Percentiles rank a stretch among this genome's conserved stretches.
phyloP scores from a whole-genome alignment of 2,113 vertebrate genomes.

The Carettochelys insculpta region DNA sequence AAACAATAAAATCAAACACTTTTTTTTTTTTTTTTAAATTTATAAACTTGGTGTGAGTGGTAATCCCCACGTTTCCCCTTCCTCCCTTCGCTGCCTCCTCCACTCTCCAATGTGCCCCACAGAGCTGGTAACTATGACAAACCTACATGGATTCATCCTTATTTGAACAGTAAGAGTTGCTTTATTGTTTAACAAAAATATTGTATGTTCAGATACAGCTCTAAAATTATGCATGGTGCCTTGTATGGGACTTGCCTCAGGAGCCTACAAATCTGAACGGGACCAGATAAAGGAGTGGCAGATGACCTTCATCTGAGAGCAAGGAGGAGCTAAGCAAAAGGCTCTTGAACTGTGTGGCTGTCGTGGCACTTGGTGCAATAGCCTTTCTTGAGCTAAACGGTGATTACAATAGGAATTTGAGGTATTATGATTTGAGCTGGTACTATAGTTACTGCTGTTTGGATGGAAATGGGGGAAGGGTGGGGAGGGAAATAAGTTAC shows the following conservation, averaged over 20 bases:
- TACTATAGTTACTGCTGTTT: too few relatives aligned
- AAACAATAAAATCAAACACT: background rate
- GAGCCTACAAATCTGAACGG: background rate
- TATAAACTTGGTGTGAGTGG: background rate
- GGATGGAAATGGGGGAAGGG: too few relatives aligned
- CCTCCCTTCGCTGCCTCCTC: accelerated
- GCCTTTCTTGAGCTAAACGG: too few relatives aligned
- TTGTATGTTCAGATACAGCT: background rate
- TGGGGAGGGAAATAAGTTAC: too few relatives aligned
- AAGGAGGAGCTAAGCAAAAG: background rate
- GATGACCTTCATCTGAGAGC: background rate
- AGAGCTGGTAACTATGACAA: background rate
- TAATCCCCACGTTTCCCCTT: background rate
- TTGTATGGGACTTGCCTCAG: background rate
- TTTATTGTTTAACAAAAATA: background rate
- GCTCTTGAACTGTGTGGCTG: too few relatives aligned
- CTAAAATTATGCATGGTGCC: background rate
- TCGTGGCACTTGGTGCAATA: too few relatives aligned
- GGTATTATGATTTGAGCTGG: too few relatives aligned
- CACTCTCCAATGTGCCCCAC: background rate
- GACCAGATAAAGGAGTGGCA: background rate
- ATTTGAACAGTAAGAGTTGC: background rate
- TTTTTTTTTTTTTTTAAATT: background rate
- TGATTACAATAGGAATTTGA: too few relatives aligned
- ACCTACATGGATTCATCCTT: background rate